Evolutionary conservation across 2,888 invertebrate species (phyloP), one percentile per base, ranked within the genome.

Genomic region (Rhimphoctona megacephalus): DNA sequence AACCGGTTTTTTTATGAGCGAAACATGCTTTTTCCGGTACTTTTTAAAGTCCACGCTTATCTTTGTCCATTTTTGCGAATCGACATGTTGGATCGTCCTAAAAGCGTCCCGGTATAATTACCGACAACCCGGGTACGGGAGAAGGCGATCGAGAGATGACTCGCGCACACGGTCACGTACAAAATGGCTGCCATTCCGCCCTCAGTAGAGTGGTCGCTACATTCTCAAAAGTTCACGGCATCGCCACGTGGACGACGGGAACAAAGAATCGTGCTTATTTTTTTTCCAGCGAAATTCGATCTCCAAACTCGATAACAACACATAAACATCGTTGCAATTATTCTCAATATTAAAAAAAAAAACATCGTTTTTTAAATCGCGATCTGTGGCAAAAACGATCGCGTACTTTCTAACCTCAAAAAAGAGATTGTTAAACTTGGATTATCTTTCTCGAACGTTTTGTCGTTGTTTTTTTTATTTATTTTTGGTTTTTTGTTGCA

Each of bases 241-340:
- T 85, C 91, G 93, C 93, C 93, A 93, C 93, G 93, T 93, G 93
- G 92, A 92, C 86, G 86, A 36, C n/a, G 72, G 81, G 83, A 89
- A 89, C 86, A 86, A 81, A 81, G 78, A 85, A 36, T 19, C 33
- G 49, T 49, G 25, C 52, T 36, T 64, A 43, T 25, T 54, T 2
- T n/a, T 79, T 85, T 74, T 19, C 57, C 83, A 66, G 69, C 33
- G 14, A 49, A 52, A 74, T 39, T 78, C 64, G 39, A 30, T 30
- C 6, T 30, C 14, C 14, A 30, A 61, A 30, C 6, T 30, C 14
- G 1, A 61, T 25, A 39, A 43, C 39, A 30, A 57, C 22, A 8
- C 61, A n/a, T 43, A 43, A 43, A 61, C 39, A 54, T 33, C 73
- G 73, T 73, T 30, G 52, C 61, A 6, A 61, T 30, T 30, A 17